Evolutionary conservation across 2,888 invertebrate genomes (phyloP), one percentile per base, ranked within the genome.

Genomic region (Coleophora flavipennella): DNA sequence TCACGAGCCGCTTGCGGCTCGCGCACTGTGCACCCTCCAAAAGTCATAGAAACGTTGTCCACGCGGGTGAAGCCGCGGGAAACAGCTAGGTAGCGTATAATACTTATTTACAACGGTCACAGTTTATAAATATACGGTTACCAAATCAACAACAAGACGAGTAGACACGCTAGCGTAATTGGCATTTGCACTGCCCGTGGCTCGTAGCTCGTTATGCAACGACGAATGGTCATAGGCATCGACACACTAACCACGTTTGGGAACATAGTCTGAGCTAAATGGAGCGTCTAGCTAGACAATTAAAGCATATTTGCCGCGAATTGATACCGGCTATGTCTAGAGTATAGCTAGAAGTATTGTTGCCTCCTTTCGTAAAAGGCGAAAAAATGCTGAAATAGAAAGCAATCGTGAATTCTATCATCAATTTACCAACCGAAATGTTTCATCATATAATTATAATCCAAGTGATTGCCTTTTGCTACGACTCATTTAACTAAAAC

Each of bases 181-280:
- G 20, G 20, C 32, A 12, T 28, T 35, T 35, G 38, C 32, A 35
- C 33, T 14, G 36, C 20, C 20, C 20, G 20, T 20, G 6, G 20
- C 20, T 20, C 20, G 20, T 20, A 6, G 20, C 28, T 20, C 10
- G 40, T 72, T 68, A 64, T 55, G 67, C 58, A 70, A 69, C 51
- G 49, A 51, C 52, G 55, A 36, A 38, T 53, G 54, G 51, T 48
- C 59, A 49, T 50, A 55, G 57, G 50, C 55, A 58, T 55, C 56
- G 69, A 66, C 68, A 63, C 65, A 63, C 53, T 59, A 66, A 65
- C 67, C 65, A 61, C 65, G 65, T 55, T 55, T 67, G 69, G 60
- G 66, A 43, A 53, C 58, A 55, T 43, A 44, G 42, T 36, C 42
- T 48, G 42, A 39, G 47, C 44, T 33, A 44, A 44, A 39, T 44